Conservation (phyloP, 2,113 vertebrate genomes). For the Astur gentilis region DNA sequence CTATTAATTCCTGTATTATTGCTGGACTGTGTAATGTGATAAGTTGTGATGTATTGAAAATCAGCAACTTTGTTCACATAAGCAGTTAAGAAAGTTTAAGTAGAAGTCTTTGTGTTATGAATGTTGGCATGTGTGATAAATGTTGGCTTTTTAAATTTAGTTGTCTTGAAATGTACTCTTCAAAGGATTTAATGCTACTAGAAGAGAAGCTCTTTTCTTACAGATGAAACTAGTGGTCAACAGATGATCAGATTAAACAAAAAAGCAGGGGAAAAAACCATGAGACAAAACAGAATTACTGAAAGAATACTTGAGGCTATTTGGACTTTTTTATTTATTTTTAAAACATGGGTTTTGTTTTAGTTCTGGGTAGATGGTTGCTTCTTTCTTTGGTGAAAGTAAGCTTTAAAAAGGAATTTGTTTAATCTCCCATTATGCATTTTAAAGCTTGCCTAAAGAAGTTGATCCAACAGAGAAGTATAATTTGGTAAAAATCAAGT, state of each 20-base stretch:
- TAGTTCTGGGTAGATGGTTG: neutral
- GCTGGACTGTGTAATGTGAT: accelerated
- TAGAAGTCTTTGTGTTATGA: neutral
- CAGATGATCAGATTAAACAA: neutral
- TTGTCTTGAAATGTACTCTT: neutral
- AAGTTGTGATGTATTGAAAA: neutral
- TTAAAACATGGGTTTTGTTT: neutral
- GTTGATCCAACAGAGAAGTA: neutral
- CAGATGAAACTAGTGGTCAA: neutral
- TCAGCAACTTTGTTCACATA: neutral
- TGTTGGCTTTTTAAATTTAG: neutral
- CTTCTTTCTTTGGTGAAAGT: neutral
- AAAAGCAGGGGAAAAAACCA: neutral
- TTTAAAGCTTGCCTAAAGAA: neutral
- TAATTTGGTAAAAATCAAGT: neutral
- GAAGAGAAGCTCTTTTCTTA: neutral
- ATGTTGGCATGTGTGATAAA: neutral
- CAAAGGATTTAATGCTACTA: neutral
- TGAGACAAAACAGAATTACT: neutral
- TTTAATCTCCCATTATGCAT: neutral
- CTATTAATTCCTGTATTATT: neutral
- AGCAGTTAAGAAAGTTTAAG: neutral
- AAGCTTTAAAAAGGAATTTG: neutral
- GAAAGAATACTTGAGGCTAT: neutral
- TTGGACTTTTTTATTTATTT: neutral